Base-by-base conservation (phyloP, 2,113 vertebrate genomes). In the Rhinogobius similis region DNA sequence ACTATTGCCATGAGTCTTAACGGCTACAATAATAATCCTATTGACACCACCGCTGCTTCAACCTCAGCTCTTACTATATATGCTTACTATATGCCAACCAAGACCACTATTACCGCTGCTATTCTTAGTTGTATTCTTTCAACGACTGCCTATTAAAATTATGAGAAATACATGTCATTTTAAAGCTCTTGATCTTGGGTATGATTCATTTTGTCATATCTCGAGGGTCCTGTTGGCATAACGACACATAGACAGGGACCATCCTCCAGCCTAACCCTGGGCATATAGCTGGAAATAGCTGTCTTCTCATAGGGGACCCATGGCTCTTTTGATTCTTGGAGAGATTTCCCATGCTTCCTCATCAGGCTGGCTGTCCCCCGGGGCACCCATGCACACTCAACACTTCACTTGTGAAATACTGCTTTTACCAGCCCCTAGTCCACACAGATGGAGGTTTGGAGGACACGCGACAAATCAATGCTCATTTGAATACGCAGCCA, bases 171-270 rank as follows among this genome's bases (percentile, higher is more conserved):
- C 48, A 56, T 72, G 66, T 26, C 75, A 73, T 77, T 73, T 83
- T 82, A 84, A 67, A 82, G 83, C 77, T 78, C 78, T 72, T 79
- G 58, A 76, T 88, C 79, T 89, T 91, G 87, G 85, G 90, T 83
- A 75, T 82, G 85, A 92, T 87, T 89, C 76, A 87, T 89, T 91
- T 89, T 82, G 84, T 92, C 82, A 79, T 74, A 81, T 78, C 82
- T 85, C 66, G 61, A 5, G 67, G 62, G 87, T 82, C 63, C 48
- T 41, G 21, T 55, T n/a, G 38, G 44, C 20, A 29, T 6, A 70
- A 26, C 73, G 41, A 64, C 36, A 16, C 59, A 81, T 36, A 65
- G 79, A 81, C 62, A 55, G 65, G 70, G 77, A 75, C 67, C 67
- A 75, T 82, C 70, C 70, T 32, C 48, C 62, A 83, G 70, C 74